phyloP scores from a whole-genome alignment of 1,140 invertebrate genomes.

The Trichogramma pretiosum region DNA sequence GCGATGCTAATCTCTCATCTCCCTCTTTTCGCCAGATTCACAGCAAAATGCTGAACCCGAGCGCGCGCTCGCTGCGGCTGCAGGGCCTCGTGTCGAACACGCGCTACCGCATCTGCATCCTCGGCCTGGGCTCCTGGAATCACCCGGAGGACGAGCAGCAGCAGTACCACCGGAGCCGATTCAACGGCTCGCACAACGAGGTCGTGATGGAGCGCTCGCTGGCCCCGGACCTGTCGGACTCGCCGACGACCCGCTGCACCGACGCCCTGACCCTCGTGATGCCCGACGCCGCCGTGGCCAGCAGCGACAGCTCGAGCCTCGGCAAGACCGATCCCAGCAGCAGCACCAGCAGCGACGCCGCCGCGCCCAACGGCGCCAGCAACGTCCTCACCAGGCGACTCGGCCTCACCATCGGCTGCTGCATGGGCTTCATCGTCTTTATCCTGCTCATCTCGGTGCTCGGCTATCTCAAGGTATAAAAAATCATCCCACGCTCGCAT shows the following conservation, averaged over 20 bases:
- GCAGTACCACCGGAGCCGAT: slow-evolving; percentile 52
- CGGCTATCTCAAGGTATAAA: slow-evolving; percentile 71
- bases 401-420: slow-evolving; percentile 74
- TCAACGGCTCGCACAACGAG: slow-evolving; percentile 26
- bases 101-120: slow-evolving; percentile 72
- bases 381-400: slow-evolving; percentile 64
- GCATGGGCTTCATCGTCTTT: slow-evolving; percentile 77
- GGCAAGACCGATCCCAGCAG: slow-evolving; percentile 28
- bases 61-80: slow-evolving; percentile 59
- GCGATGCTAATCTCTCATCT: neutral
- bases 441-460: slow-evolving; percentile 70
- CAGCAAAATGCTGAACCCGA: slow-evolving; percentile 57
- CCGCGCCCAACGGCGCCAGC: neutral
- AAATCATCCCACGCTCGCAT: no score
- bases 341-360: slow-evolving; percentile 25
- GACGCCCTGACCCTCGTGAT: slow-evolving; percentile 62
- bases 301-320: slow-evolving; percentile 47
- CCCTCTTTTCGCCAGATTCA: slow-evolving; percentile 55
- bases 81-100: slow-evolving; percentile 63
- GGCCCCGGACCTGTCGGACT: slow-evolving; percentile 51
- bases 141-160: slow-evolving; percentile 44
- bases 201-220: slow-evolving; percentile 33
- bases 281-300: slow-evolving; percentile 50
- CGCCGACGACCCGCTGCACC: slow-evolving; percentile 60
- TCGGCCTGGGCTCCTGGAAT: slow-evolving; percentile 63